Evolutionary conservation across 53 echinoderm and acorn worm genomes (phyloP), one percentile per base, ranked within the genome.

Genomic region (Temnopleurus reevesii): DNA sequence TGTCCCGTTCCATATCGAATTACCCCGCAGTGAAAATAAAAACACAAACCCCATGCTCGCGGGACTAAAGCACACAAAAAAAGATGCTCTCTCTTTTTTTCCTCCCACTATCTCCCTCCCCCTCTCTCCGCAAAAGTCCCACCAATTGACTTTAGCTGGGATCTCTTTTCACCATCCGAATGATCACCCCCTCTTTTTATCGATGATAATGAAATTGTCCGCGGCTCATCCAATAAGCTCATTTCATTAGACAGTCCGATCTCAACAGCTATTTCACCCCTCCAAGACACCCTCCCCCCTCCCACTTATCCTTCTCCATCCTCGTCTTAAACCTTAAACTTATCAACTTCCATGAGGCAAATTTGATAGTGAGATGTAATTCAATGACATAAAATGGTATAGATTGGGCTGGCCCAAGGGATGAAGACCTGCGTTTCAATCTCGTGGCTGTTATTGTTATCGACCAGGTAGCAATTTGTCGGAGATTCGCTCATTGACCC

Each of bases 141-240:
- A 44, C 85, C 85, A 60, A 59, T 51, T 55, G 55, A 53, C 45
- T 45, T 86, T 44, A 5, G 47, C 65, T 0, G 21, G n/a, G 33
- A 87, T 87, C 53, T 85, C 60, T 60, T 60, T 85, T 85, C 61
- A 60, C 66, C 66, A 31, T 31, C 34, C 15, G 51, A 65, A 47
- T 17, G 88, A 87, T 87, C 88, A 87, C 66, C 88, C 71, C 19
- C 88, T 87, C 88, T 87, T 87, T 87, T 87, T 66, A 87, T 87
- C 88, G 46, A 66, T 66, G 88, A 87, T 87, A 87, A 87, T 87
- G 71, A 87, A 87, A 87, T 87, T 71, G 88, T 66, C 53, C 9
- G 51, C 29, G 34, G 49, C 88, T 87, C 88, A 87, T 87, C 88
- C 88, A 87, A 87, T 87, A 87, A 87, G 71, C 71, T 87, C 27